These are phyloP conservation scores for Chaetops frenatus DNA, from an alignment of 2,113 vertebrate genomes.

Conservation along the genomic window DNA sequence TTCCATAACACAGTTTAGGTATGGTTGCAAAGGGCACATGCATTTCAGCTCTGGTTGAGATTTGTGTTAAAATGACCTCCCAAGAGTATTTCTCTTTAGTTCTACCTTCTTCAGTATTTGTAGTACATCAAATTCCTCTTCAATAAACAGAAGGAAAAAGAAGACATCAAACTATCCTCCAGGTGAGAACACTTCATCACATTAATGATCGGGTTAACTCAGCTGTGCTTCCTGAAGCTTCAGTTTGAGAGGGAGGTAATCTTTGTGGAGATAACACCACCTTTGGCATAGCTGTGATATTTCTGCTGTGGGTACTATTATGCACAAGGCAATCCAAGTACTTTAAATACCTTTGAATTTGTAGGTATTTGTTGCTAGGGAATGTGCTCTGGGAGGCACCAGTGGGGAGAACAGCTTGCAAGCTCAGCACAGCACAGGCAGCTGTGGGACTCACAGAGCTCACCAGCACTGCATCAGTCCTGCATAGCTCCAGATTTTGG, in stretches of 20 bases:
- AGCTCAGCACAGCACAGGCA: background rate
- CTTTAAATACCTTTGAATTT: background rate
- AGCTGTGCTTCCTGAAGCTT: background rate
- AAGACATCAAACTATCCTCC: background rate
- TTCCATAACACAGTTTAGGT: background rate
- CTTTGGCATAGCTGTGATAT: background rate
- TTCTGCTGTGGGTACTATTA: background rate
- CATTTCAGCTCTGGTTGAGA: slow-evolving; percentile 9
- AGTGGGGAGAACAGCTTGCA: background rate
- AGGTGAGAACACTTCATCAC: background rate
- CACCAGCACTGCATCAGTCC: background rate
- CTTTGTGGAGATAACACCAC: background rate
- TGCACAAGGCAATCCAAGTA: background rate
- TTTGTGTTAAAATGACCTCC: background rate
- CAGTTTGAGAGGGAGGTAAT: background rate
- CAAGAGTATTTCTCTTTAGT: background rate
- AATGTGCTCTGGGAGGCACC: background rate
- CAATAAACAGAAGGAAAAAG: background rate
- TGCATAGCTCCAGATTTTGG: background rate
- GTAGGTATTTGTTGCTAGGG: background rate
- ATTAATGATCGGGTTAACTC: background rate
- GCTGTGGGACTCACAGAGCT: background rate
- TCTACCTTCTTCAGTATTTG: background rate
- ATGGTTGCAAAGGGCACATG: background rate
- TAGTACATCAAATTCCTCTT: slow-evolving; percentile 1